Conservation (phyloP, 2,888 invertebrate genomes). For the Standfussiana lucernea region DNA sequence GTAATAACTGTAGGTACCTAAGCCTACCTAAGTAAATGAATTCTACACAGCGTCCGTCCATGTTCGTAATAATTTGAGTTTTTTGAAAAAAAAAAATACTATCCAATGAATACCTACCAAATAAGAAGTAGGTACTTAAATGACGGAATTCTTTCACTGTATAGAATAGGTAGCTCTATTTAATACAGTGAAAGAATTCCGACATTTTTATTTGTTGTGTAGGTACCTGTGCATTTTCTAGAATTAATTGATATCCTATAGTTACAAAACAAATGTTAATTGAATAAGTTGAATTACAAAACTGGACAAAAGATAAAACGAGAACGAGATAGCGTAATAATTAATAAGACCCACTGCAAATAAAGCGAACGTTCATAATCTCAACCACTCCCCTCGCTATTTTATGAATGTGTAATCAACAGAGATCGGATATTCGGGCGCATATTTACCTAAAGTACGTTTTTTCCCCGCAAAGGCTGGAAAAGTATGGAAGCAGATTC, state of each 20-base stretch:
- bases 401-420: conserved; percentile 22
- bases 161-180: too few species aligned
- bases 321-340: conserved; percentile 13
- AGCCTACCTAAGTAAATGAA: too few species aligned
- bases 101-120: neutral
- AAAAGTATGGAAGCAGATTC: too few species aligned
- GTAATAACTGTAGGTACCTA: neutral
- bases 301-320: neutral
- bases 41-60: neutral
- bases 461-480: too few species aligned
- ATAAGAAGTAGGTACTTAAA: neutral
- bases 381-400: conserved; percentile 14
- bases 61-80: too few species aligned
- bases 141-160: too few species aligned
- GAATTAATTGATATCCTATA: too few species aligned
- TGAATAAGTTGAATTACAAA: neutral
- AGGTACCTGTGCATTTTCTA: neutral
- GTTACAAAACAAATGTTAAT: neutral
- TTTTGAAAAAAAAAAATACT: neutral
- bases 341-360: conserved; percentile 25
- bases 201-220: neutral
- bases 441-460: too few species aligned
- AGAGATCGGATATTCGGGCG: too few species aligned
- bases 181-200: neutral
- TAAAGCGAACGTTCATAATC: conserved; percentile 8